These are phyloP conservation scores for Caprella mutica DNA, from an alignment of 2,888 invertebrate genomes.

Conservation along the genomic window DNA sequence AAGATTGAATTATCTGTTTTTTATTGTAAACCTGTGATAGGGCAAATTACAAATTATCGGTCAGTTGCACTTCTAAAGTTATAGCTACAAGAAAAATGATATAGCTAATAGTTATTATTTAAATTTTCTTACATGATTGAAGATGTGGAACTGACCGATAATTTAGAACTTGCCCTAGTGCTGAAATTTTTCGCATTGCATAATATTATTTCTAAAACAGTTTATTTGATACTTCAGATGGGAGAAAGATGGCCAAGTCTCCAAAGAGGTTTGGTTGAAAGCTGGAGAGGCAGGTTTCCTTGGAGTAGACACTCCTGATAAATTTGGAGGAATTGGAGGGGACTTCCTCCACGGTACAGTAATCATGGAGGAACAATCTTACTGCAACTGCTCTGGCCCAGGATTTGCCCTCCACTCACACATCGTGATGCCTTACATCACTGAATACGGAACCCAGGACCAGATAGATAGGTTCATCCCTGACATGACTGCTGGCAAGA, in stretches of 20 bases:
- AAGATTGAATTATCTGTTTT: not conserved
- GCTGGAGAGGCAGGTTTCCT: conserved; percentile 42
- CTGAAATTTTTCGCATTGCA: too few species aligned
- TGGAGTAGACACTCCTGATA: conserved; percentile 40
- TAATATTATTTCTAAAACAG: not conserved
- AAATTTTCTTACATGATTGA: not conserved
- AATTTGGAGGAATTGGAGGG: conserved; percentile 42
- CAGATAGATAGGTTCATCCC: conserved; percentile 42
- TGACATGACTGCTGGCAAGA: conserved; percentile 40
- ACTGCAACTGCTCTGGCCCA: conserved; percentile 41
- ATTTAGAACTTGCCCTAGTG: too few species aligned
- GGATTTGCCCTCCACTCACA: conserved; percentile 43
- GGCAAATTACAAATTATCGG: too few species aligned
- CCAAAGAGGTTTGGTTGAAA: conserved; percentile 40
- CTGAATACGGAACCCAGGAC: conserved; percentile 41
- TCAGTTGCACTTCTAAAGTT: too few species aligned
- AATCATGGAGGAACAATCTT: conserved; percentile 43
- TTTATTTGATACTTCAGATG: conserved; percentile 35
- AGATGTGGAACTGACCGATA: not conserved
- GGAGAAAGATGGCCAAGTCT: conserved; percentile 40
- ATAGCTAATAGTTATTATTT: not conserved
- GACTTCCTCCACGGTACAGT: conserved; percentile 41
- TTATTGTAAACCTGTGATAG: too few species aligned
- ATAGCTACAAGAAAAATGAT: not conserved
- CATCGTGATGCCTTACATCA: conserved; percentile 44